A percentile compares a stretch with the other conserved stretches of the same genome.
Evolutionary conservation across 2,888 invertebrate species (phyloP).

Genomic region (Diaphora mendica): DNA sequence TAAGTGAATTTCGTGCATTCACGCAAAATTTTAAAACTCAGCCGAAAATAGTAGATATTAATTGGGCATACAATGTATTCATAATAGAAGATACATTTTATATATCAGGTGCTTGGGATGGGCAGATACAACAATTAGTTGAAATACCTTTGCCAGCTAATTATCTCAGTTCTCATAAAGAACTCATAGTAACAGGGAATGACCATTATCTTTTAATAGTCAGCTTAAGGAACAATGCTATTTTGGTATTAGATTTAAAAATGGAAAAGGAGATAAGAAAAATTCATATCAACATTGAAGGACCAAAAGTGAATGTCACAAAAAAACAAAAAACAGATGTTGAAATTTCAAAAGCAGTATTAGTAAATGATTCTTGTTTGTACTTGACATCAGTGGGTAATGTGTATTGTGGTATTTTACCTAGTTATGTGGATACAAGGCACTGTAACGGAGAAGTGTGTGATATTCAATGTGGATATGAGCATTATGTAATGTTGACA

Average conservation of each 20-base stretch:
- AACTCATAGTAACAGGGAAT: slow-evolving; percentile 66
- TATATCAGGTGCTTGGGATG: slow-evolving; percentile 69
- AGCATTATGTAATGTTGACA: slow-evolving; percentile 91
- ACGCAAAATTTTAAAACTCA: slow-evolving; percentile 36
- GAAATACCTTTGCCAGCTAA: slow-evolving; percentile 63
- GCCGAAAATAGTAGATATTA: slow-evolving; percentile 59
- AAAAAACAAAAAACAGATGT: slow-evolving; percentile 58
- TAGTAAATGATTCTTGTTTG: slow-evolving; percentile 61
- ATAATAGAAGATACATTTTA: slow-evolving; percentile 58
- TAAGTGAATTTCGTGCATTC: slow-evolving; percentile 60
- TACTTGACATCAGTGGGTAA: slow-evolving; percentile 66
- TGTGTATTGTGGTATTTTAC: slow-evolving; percentile 87
- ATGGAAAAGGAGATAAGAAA: slow-evolving; percentile 53
- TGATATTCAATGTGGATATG: slow-evolving; percentile 92
- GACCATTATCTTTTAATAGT: slow-evolving; percentile 66
- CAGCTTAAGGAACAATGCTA: slow-evolving; percentile 50
- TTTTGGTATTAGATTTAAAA: slow-evolving; percentile 67
- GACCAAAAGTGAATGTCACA: slow-evolving; percentile 46
- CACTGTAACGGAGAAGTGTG: slow-evolving; percentile 83
- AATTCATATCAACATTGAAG: slow-evolving; percentile 59
- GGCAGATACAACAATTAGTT: slow-evolving; percentile 58
- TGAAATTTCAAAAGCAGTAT: slow-evolving; percentile 59
- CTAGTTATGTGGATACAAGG: slow-evolving; percentile 86
- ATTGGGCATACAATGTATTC: slow-evolving; percentile 80
- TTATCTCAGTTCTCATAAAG: slow-evolving; percentile 38